Conservation (phyloP, 2,113 vertebrate genomes). For the Dicaeum eximium region DNA sequence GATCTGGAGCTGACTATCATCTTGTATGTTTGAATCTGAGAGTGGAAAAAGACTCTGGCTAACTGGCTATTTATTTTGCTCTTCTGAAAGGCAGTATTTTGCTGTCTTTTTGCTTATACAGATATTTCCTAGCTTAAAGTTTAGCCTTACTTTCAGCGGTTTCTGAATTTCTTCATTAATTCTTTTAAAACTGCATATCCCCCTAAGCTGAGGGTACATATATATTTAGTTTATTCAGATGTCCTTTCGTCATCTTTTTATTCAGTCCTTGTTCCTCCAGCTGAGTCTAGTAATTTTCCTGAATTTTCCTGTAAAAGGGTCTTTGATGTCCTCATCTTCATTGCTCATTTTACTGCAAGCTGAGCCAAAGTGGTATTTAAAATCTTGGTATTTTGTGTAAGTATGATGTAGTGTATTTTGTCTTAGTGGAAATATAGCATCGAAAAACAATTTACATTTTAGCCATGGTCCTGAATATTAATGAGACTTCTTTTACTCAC, state of each 20-base stretch:
- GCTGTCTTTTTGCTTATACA: neutral
- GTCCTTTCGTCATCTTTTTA: conserved; percentile 2
- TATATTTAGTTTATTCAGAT: conserved; percentile 38
- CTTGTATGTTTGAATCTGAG: neutral
- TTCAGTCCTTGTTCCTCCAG: neutral
- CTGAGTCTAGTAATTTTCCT: conserved; percentile 28
- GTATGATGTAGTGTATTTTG: conserved; percentile 17
- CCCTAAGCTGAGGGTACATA: neutral
- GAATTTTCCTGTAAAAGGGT: conserved; percentile 15
- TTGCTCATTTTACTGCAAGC: conserved; percentile 23
- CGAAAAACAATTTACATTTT: conserved; percentile 47
- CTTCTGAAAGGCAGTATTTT: neutral
- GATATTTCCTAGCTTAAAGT: neutral
- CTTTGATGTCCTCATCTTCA: conserved; percentile 41
- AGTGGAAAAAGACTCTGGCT: neutral
- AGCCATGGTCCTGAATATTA: conserved; percentile 40
- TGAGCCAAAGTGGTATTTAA: conserved; percentile 22
- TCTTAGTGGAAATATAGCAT: conserved; percentile 14
- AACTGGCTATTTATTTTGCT: neutral
- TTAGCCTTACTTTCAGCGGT: neutral
- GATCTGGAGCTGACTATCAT: neutral
- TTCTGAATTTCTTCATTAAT: neutral
- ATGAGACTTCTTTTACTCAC: conserved; percentile 14
- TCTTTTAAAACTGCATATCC: neutral
- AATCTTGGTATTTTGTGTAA: conserved; percentile 31